phyloP scores from a whole-genome alignment of 2,113 vertebrate genomes.

The Hirundichthys speculiger region DNA sequence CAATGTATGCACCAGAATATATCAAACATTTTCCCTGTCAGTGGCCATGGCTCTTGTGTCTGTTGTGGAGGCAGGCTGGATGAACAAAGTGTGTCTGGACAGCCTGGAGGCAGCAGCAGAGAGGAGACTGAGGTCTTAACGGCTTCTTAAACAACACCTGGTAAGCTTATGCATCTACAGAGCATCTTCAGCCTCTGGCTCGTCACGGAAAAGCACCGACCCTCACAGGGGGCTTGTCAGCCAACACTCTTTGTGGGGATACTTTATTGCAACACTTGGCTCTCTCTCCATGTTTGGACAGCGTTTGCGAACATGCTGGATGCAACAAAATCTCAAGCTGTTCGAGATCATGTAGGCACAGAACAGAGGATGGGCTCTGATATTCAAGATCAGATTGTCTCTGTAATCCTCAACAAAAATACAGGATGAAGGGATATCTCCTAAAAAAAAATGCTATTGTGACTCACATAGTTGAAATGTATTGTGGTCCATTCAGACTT shows the following conservation, averaged over 20 bases:
- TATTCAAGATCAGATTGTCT: slow-evolving; percentile 41
- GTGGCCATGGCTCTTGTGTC: slow-evolving; percentile 29
- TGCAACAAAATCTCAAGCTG: slow-evolving; percentile 42
- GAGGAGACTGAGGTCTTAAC: slow-evolving; percentile 40
- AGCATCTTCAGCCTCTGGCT: slow-evolving; percentile 42
- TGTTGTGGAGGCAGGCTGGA: slow-evolving; percentile 29
- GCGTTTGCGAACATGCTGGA: slow-evolving; percentile 26
- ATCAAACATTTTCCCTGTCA: slow-evolving; percentile 42
- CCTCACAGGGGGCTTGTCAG: slow-evolving; percentile 16
- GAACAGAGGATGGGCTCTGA: slow-evolving; percentile 37
- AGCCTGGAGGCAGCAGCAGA: slow-evolving; percentile 45
- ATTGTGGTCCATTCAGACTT: slow-evolving; percentile 15
- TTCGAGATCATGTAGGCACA: slow-evolving; percentile 45
- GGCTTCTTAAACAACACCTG: slow-evolving; percentile 54
- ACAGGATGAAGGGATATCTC: slow-evolving; percentile 24
- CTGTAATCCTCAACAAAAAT: slow-evolving; percentile 42
- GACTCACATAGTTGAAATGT: slow-evolving; percentile 16
- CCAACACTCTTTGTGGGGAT: slow-evolving; percentile 5
- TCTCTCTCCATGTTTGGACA: slow-evolving; percentile 32
- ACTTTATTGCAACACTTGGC: slow-evolving; percentile 26
- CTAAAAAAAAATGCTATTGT: background rate
- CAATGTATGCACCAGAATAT: slow-evolving; percentile 25
- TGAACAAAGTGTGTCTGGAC: slow-evolving; percentile 48
- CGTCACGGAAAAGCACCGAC: background rate
- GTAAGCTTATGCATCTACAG: slow-evolving; percentile 32